A percentile compares a stretch with the other conserved stretches of the same genome.
phyloP scores from a whole-genome alignment of 2,888 invertebrate genomes.

The Portevinia maculata region DNA sequence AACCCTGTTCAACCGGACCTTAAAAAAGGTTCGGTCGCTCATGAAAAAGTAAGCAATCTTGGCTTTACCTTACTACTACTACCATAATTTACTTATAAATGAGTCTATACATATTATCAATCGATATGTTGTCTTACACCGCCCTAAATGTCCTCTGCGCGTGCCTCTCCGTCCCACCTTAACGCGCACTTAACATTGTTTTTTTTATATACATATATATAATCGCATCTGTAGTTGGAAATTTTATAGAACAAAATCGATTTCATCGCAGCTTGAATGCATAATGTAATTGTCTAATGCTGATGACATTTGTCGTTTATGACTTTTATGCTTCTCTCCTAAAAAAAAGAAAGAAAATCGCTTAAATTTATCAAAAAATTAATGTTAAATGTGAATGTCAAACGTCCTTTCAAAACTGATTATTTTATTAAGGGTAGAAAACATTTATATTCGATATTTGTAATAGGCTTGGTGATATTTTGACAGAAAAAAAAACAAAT shows the following conservation, averaged over 20 bases:
- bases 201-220: slow-evolving; percentile 12
- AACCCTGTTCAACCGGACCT: slow-evolving; percentile 93
- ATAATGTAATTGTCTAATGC: slow-evolving; percentile 42
- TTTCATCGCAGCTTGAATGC: slow-evolving; percentile 33
- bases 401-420: slow-evolving; percentile 43
- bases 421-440: slow-evolving; percentile 25
- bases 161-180: slow-evolving; percentile 65
- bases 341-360: slow-evolving; percentile 22
- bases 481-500: slow-evolving; percentile 18
- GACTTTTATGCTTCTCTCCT: slow-evolving; percentile 44
- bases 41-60: slow-evolving; percentile 84
- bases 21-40: slow-evolving; percentile 91
- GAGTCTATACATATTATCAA: slow-evolving; percentile 32
- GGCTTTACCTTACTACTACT: slow-evolving; percentile 65
- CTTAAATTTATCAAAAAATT: slow-evolving; percentile 10
- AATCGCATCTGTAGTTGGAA: slow-evolving; percentile 46
- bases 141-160: slow-evolving; percentile 55
- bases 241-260: not conserved
- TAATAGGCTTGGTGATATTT: slow-evolving; percentile 43
- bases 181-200: slow-evolving; percentile 64
- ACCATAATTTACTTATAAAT: slow-evolving; percentile 54
- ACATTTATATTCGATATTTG: slow-evolving; percentile 10
- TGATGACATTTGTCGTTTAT: slow-evolving; percentile 29
- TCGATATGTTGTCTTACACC: slow-evolving; percentile 64
- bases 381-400: slow-evolving; percentile 39